Evolutionary conservation across 2,797 vertebrate species (phyloP), one percentile per base, ranked within the genome.

Genomic region (Apogon hyalosoma): DNA sequence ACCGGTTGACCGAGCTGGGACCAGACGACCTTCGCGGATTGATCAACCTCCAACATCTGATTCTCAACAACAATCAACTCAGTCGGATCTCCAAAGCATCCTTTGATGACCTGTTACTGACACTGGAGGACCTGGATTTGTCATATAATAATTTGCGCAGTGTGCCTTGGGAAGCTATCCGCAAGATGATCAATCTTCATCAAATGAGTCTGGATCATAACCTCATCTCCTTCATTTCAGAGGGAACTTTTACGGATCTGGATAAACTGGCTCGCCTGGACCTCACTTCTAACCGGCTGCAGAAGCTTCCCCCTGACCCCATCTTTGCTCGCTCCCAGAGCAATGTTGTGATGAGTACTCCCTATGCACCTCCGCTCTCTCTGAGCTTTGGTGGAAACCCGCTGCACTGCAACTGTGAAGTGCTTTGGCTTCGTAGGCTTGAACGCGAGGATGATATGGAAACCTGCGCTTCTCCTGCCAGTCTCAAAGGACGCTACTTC

Each of bases 181-280:
- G 95, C 72, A 96, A 96, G 87, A 99, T 99, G 98, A 90, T 97
- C 67, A 98, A 96, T 89, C 93, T 99, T 36, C 98, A 99, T 86
- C 97, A 98, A 75, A 94, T 99, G 64, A 99, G 97, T 89, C 89
- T 99, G 83, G 98, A 99, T 82, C 98, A 99, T 88, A 99, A 99
- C 79, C 94, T 99, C 46, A 94, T 99, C 66, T 87, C 87, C 75
- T 94, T 96, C 78, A 99, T 99, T 36, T 85, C 95, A 0, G 97
- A 99, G 68, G 97, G 97, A 47, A 99, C 97, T 0, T 99, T 99
- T 77, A 92, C 95, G 11, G 96, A 99, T 82, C 94, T 99, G 66
- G 95, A 99, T 74, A 99, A 99, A 75, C 68, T 99, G 73, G 97
- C 98, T 36, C 94, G 98, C 28, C 85, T 99, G 76, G 98, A 99